Conservation (phyloP, 2,113 vertebrate species). For the Clinocottus analis region DNA sequence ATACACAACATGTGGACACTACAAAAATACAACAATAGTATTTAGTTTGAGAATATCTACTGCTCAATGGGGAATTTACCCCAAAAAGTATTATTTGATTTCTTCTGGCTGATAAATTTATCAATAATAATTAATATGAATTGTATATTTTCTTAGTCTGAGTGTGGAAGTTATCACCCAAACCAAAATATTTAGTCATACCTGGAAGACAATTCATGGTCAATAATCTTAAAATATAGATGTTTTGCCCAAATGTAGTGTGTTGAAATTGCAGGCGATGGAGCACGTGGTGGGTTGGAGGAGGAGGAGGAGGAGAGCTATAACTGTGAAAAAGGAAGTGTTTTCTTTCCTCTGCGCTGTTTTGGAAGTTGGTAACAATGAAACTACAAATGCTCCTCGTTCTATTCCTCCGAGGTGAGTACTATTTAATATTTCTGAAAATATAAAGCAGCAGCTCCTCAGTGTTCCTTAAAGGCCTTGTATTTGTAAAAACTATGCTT, state of each 20-base stretch:
- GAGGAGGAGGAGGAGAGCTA: no score
- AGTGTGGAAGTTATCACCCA: background rate
- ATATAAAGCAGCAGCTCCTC: background rate
- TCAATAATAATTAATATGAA: no score
- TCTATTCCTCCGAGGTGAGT: conserved; percentile 14
- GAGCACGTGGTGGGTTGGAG: background rate
- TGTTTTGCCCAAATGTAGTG: background rate
- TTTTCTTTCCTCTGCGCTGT: rapidly evolving
- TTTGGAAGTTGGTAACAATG: background rate
- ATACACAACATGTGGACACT: no score
- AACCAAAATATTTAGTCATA: background rate
- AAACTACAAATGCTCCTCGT: rapidly evolving
- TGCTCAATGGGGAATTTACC: background rate
- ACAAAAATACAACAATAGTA: background rate
- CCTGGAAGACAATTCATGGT: background rate
- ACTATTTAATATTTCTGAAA: background rate
- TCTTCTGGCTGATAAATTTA: background rate
- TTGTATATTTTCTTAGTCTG: no score
- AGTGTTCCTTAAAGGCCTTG: no score
- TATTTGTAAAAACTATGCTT: background rate
- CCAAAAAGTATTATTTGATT: background rate
- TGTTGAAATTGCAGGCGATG: no score
- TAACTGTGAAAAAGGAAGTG: no score
- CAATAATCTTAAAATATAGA: background rate
- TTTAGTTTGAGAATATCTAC: background rate